Conservation (phyloP, 2,888 invertebrate genomes). For the Ochropacha duplaris region DNA sequence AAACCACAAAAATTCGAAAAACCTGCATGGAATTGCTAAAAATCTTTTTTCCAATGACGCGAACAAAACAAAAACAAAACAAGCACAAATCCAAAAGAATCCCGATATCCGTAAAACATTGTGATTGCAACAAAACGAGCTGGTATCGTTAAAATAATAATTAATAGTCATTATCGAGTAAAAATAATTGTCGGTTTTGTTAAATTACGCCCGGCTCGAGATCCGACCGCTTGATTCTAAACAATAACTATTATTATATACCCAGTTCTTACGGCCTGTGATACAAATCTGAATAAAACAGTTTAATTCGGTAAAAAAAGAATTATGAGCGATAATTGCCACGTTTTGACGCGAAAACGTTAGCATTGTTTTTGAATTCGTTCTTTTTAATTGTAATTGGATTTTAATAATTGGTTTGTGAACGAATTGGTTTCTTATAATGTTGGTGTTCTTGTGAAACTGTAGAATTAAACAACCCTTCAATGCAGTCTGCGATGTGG, state of each 20-base stretch:
- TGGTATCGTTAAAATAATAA: conserved; percentile 59
- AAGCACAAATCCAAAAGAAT: conserved; percentile 16
- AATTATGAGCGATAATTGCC: conserved; percentile 75
- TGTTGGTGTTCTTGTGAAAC: background rate
- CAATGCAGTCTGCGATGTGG: background rate
- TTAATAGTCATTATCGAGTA: conserved; percentile 67
- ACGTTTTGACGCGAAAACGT: conserved; percentile 57
- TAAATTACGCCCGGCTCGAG: conserved; percentile 46
- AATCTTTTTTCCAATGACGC: background rate
- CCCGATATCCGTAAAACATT: conserved; percentile 19
- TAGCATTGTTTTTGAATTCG: conserved; percentile 56
- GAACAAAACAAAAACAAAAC: conserved; percentile 19
- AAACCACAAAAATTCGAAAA: too few species aligned
- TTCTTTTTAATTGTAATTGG: conserved; percentile 52
- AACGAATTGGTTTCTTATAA: conserved; percentile 4
- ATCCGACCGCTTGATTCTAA: conserved; percentile 59
- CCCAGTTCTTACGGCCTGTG: conserved; percentile 38
- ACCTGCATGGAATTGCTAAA: too few species aligned
- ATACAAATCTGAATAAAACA: conserved; percentile 62
- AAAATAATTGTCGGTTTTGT: conserved; percentile 66
- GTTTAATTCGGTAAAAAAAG: conserved; percentile 62
- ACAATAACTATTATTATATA: conserved; percentile 68
- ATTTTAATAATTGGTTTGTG: conserved; percentile 57
- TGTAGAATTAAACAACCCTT: background rate
- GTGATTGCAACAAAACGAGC: conserved; percentile 34